A percentile compares a stretch with the other conserved stretches of the same genome.
Evolutionary conservation across 2,797 vertebrate genomes (phyloP).

Genomic region (Holocentrus rufus): DNA sequence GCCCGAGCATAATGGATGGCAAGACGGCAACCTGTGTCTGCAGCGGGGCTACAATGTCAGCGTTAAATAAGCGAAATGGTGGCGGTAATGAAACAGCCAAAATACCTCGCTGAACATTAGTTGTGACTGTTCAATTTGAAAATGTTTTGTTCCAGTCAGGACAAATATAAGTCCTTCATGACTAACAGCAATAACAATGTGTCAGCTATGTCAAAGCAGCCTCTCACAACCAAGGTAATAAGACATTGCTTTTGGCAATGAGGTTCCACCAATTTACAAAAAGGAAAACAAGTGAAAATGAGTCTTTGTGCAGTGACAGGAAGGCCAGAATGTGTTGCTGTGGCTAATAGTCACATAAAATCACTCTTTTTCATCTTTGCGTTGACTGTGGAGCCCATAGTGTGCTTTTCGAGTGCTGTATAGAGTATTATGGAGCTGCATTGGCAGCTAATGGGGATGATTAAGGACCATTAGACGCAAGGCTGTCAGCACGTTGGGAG

Average conservation of each 20-base stretch:
- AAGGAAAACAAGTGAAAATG: conserved; percentile 33
- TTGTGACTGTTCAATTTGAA: conserved; percentile 30
- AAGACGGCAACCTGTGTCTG: background rate
- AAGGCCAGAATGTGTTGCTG: conserved; percentile 15
- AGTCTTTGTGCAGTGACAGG: conserved; percentile 25
- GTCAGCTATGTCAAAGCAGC: conserved; percentile 22
- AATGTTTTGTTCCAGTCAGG: conserved; percentile 23
- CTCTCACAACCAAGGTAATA: conserved; percentile 36
- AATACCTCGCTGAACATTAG: conserved; percentile 14
- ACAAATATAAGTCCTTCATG: conserved; percentile 32
- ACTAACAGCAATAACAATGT: conserved; percentile 30
- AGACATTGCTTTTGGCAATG: conserved; percentile 39
- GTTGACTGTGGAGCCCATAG: conserved; percentile 23
- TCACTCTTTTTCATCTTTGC: conserved; percentile 33
- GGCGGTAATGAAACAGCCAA: conserved; percentile 17
- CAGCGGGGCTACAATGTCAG: background rate
- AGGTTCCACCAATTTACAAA: conserved; percentile 34
- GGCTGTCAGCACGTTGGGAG: conserved; percentile 78
- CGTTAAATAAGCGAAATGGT: background rate
- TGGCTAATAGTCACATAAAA: background rate
- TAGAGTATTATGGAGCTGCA: conserved; percentile 54
- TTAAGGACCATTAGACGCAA: conserved; percentile 75
- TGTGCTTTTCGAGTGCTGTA: conserved; percentile 37
- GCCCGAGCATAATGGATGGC: background rate
- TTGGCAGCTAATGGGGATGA: conserved; percentile 76